Conservation (phyloP, 2,888 invertebrate species). For the Euzetes globulus region DNA sequence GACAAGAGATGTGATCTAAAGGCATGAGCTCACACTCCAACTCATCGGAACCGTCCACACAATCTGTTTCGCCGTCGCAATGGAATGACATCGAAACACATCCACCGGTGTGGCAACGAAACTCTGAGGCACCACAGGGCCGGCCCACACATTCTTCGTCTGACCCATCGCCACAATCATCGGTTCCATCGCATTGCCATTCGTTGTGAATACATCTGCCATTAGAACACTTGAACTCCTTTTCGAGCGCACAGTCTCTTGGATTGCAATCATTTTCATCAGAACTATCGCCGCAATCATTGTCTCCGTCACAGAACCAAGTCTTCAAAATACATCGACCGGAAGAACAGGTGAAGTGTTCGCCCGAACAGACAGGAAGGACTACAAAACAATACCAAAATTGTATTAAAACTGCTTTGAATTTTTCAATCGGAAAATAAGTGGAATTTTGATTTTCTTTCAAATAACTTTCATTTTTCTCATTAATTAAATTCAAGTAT, state of each 20-base stretch:
- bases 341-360: constrained; percentile 39
- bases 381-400: not conserved
- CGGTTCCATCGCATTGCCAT: constrained; percentile 44
- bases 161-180: constrained; percentile 44
- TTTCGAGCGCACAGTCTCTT: constrained; percentile 41
- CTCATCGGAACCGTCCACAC: constrained; percentile 71
- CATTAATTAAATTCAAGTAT: no score
- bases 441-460: no score
- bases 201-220: constrained; percentile 43
- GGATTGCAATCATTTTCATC: constrained; percentile 38
- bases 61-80: constrained; percentile 74
- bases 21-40: constrained; percentile 45
- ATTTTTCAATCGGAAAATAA: no score
- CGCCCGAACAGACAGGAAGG: constrained; percentile 36
- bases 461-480: no score
- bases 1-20: constrained; percentile 56
- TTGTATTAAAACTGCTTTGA: not conserved
- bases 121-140: constrained; percentile 43
- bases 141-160: constrained; percentile 43
- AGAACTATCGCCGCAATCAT: constrained; percentile 37
- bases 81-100: constrained; percentile 59
- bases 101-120: constrained; percentile 44
- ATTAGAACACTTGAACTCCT: constrained; percentile 44
- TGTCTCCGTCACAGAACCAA: constrained; percentile 40
- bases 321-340: constrained; percentile 39